A percentile compares a stretch with the other conserved stretches of the same genome.
Evolutionary conservation across 2,888 invertebrate genomes (phyloP).

Genomic region (Pollenia griseotomentosa): DNA sequence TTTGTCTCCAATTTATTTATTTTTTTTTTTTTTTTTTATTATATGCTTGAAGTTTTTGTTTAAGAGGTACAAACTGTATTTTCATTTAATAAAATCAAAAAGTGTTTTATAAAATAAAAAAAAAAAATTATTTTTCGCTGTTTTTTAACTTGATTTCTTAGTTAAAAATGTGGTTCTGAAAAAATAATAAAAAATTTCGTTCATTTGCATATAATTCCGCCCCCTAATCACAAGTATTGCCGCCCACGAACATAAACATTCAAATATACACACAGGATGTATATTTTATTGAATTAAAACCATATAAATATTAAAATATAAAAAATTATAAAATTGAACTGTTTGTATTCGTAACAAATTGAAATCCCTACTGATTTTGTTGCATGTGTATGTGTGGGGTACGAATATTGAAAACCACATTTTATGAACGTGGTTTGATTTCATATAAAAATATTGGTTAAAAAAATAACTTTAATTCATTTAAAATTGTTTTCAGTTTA

Average conservation of each 20-base stretch:
- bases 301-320: neutral
- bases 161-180: too few species aligned
- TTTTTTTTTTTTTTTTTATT: too few species aligned
- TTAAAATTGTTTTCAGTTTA: neutral
- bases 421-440: conserved; percentile 12
- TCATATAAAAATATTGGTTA: too few species aligned
- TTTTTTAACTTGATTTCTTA: too few species aligned
- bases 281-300: conserved; percentile 19
- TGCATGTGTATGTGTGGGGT: neutral
- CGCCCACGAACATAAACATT: conserved; percentile 14
- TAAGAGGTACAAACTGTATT: too few species aligned
- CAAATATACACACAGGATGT: conserved; percentile 10
- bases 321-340: neutral
- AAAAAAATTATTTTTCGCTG: too few species aligned
- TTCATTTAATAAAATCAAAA: too few species aligned
- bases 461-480: neutral
- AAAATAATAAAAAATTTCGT: too few species aligned
- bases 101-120: too few species aligned
- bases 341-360: neutral
- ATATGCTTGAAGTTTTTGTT: too few species aligned
- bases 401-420: neutral
- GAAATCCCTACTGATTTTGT: neutral
- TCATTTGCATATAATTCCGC: too few species aligned
- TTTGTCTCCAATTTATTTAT: too few species aligned
- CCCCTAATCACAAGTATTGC: conserved; percentile 8